These are phyloP conservation scores for Brenthis ino DNA, from an alignment of 2,888 invertebrate species.

Conservation along the genomic window DNA sequence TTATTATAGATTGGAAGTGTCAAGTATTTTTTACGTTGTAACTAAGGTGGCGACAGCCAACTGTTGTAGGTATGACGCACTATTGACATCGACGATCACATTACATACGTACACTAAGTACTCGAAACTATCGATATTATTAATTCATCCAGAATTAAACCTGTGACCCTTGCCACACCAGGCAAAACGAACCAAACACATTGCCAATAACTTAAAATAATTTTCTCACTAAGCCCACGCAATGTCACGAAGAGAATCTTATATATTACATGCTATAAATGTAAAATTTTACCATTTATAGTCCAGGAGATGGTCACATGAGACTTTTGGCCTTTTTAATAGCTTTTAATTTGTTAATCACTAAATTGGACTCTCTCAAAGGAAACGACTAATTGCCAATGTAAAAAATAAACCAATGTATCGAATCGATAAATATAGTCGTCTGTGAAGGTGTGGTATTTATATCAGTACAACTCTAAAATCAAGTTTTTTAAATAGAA, in stretches of 20 bases:
- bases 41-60: no score
- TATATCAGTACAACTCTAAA: constrained; percentile 22
- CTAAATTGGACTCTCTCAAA: constrained; percentile 31
- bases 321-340: constrained; percentile 42
- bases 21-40: no score
- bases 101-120: no score
- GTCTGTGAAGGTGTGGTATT: constrained; percentile 29
- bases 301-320: constrained; percentile 40
- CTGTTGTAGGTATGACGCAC: no score
- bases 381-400: constrained; percentile 38
- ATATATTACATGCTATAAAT: neutral
- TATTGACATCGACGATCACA: no score
- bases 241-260: neutral
- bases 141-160: no score
- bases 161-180: no score
- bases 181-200: no score
- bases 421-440: constrained; percentile 37
- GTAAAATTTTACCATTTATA: constrained; percentile 35
- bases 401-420: constrained; percentile 37
- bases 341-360: constrained; percentile 39
- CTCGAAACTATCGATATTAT: no score
- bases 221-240: no score
- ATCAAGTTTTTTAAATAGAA: constrained; percentile 1
- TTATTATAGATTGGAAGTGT: no score
- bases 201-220: no score